phyloP scores from a whole-genome alignment of 2,113 vertebrate species.

The Bos indicus region DNA sequence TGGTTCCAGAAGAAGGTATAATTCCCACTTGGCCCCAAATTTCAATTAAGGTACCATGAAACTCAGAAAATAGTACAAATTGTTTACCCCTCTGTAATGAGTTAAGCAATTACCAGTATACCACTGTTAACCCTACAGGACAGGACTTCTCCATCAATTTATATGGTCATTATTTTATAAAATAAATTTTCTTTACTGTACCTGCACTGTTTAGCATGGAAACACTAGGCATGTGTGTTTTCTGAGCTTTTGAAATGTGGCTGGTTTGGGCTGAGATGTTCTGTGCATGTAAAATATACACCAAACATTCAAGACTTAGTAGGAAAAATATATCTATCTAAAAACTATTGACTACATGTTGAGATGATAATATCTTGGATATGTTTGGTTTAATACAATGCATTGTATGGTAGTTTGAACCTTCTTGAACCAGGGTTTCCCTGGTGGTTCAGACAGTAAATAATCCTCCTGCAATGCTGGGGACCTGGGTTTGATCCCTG shows the following conservation, averaged over 20 bases:
- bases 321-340: background rate
- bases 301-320: background rate
- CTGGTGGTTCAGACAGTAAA: background rate
- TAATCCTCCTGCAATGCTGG: background rate
- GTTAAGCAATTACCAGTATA: background rate
- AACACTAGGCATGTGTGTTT: background rate
- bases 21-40: background rate
- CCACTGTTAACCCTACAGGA: background rate
- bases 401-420: background rate
- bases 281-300: background rate
- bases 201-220: background rate
- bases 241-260: background rate
- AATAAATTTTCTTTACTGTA: background rate
- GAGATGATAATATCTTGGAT: background rate
- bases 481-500: background rate
- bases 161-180: background rate
- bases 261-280: background rate
- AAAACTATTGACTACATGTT: background rate
- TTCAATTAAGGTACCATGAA: background rate
- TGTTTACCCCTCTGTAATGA: accelerated
- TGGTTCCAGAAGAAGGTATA: background rate
- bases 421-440: background rate
- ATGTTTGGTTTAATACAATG: background rate
- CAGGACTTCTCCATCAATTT: background rate
- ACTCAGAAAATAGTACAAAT: background rate